phyloP scores from a whole-genome alignment of 2,113 vertebrate genomes.

The Myrmophylax atrothorax region DNA sequence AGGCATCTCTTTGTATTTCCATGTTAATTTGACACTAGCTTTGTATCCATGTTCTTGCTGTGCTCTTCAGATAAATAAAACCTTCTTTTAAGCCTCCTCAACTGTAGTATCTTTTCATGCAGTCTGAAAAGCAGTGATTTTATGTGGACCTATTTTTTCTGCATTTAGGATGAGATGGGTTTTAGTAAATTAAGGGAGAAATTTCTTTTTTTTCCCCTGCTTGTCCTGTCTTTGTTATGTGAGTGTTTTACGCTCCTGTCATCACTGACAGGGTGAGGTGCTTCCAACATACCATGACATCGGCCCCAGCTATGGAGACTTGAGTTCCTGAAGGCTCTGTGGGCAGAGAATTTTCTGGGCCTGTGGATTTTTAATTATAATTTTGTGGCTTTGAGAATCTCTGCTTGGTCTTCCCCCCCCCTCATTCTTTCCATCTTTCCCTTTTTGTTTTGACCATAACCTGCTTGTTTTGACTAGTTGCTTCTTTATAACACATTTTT shows the following conservation, averaged over 20 bases:
- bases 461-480: neutral
- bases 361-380: neutral
- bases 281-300: fast-evolving
- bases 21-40: slow-evolving; percentile 54
- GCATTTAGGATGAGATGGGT: neutral
- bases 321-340: neutral
- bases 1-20: slow-evolving; percentile 50
- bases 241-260: neutral
- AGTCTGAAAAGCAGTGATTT: slow-evolving; percentile 21
- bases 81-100: slow-evolving; percentile 38
- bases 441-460: neutral
- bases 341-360: neutral
- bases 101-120: slow-evolving; percentile 40
- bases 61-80: slow-evolving; percentile 62
- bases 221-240: neutral
- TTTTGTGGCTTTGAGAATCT: neutral
- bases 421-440: neutral
- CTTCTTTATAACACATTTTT: neutral
- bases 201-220: neutral
- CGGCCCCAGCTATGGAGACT: neutral
- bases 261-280: neutral
- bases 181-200: neutral
- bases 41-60: slow-evolving; percentile 51
- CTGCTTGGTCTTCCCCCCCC: neutral
- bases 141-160: neutral